Base-by-base conservation (phyloP, 1,140 invertebrate genomes). In the Aradophagus sp. region DNA sequence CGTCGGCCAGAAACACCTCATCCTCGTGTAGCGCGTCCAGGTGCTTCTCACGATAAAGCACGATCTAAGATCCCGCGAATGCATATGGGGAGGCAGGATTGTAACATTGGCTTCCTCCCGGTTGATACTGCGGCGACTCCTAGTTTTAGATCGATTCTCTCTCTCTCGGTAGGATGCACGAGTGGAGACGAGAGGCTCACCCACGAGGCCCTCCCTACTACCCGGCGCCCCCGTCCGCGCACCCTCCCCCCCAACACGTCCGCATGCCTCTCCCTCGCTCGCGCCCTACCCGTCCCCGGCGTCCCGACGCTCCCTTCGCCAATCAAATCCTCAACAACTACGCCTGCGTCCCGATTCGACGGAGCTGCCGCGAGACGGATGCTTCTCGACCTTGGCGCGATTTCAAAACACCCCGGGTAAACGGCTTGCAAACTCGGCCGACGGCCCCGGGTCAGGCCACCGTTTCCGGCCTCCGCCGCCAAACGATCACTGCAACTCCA, bases 81-180 rank as follows among this genome's bases (percentile, higher is more conserved):
- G 75, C 77, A 79, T 77, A 79, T 77, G 73, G 74, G 71, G 45
- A 73, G 67, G 52, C 52, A 72, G 79, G 79, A 80, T 82, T 83
- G 80, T 82, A 80, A 83, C 80, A 82, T 76, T 81, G 75, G 80
- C 75, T 82, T 82, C 77, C 80, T 82, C 77, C 75, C 73, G 74
- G 73, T 73, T 72, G 74, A 83, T 81, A 84, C 82, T 84, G 81
- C 82, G 82, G 77, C 82, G 82, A 83, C 82, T 84, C 82, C 81
- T 81, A 81, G 80, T 81, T 82, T 84, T 82, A 83, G 82, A 84
- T 84, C 82, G 82, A 83, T 84, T 83, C 79, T 84, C 80, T 79
- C 80, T 83, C 81, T 76, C 78, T 79, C 77, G 74, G 75, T 76
- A 67, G 61, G 76, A 79, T 74, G 75, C 78, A 74, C 75, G 48